Evolutionary conservation across 2,888 invertebrate species (phyloP).

Genomic region (Acanthosoma haemorrhoidale): DNA sequence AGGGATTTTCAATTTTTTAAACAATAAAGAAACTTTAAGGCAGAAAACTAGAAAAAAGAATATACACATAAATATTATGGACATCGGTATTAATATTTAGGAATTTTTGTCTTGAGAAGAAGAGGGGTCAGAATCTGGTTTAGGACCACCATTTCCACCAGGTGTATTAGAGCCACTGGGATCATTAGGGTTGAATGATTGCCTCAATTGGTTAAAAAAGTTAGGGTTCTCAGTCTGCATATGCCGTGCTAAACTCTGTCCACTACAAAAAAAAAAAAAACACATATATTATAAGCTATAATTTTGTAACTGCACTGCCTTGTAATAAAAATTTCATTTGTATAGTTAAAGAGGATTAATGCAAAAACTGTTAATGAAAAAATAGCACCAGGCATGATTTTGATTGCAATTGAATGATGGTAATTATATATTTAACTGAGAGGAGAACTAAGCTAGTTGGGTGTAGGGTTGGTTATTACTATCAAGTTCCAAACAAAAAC

Average conservation of each 20-base stretch:
- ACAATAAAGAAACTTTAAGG: neutral
- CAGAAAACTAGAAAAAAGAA: neutral
- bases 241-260: slow-evolving; percentile 32
- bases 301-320: no score
- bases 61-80: neutral
- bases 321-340: no score
- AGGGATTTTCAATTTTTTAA: slow-evolving; percentile 9
- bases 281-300: no score
- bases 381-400: no score
- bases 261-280: slow-evolving; percentile 31
- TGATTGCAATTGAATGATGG: no score
- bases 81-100: neutral
- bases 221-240: slow-evolving; percentile 33
- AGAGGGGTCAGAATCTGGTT: neutral
- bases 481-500: no score
- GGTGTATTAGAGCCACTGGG: neutral
- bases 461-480: no score
- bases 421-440: no score
- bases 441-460: no score
- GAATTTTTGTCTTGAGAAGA: neutral
- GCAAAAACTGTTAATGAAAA: no score
- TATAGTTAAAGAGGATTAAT: no score
- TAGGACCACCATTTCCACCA: neutral
- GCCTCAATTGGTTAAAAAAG: slow-evolving; percentile 18
- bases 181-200: slow-evolving; percentile 9